These are phyloP conservation scores for Apotomis turbidana DNA, from an alignment of 2,888 invertebrate genomes.

Conservation along the genomic window DNA sequence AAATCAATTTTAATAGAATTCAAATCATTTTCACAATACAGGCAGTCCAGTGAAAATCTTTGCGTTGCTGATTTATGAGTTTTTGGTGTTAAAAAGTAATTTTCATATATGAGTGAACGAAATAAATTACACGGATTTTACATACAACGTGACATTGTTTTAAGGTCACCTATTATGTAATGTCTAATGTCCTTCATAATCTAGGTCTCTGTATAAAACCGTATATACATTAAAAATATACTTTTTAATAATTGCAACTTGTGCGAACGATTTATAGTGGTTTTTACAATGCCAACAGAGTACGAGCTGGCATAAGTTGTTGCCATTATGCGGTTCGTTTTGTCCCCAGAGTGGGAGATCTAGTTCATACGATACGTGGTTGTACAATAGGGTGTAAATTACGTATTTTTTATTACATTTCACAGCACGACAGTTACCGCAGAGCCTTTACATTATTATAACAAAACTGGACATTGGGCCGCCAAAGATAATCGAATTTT, in stretches of 20 bases:
- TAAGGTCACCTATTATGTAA: conserved; percentile 19
- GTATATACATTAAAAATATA: conserved; percentile 26
- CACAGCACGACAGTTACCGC: too few species aligned
- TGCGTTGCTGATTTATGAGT: too few species aligned
- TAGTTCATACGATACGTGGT: neutral
- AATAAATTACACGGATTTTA: neutral
- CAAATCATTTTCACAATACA: too few species aligned
- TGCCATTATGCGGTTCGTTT: neutral
- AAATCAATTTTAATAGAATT: too few species aligned
- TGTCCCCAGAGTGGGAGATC: conserved; percentile 4
- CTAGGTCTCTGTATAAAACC: conserved; percentile 7
- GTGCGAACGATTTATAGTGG: neutral
- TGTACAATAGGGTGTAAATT: neutral
- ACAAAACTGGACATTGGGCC: too few species aligned
- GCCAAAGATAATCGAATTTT: too few species aligned
- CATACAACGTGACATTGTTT: conserved; percentile 5
- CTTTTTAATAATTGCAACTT: conserved; percentile 10
- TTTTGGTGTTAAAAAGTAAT: too few species aligned
- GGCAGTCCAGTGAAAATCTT: too few species aligned
- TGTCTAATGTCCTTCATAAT: conserved; percentile 29
- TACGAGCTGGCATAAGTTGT: neutral
- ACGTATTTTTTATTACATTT: too few species aligned
- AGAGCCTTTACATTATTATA: too few species aligned
- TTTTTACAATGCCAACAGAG: neutral
- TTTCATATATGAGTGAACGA: conserved; percentile 74